phyloP scores from a whole-genome alignment of 1,140 invertebrate species.

The Rhopalosiphum maidis region DNA sequence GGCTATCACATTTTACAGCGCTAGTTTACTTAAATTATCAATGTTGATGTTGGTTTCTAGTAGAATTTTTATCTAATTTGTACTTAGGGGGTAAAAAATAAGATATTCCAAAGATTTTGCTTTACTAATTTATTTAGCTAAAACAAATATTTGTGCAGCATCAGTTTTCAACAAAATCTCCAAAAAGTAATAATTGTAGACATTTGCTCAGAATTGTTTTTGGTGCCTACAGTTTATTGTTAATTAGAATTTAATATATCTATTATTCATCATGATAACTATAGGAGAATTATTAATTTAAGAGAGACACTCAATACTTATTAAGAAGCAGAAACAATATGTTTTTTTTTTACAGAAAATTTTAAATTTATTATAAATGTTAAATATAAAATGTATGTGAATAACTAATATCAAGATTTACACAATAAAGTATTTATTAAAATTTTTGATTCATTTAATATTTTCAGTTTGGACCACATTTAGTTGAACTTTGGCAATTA shows the following conservation, averaged over 20 bases:
- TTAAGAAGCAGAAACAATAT: neutral
- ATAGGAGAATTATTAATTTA: neutral
- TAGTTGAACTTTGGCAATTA: conserved; percentile 89
- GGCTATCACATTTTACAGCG: neutral
- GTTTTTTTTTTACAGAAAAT: neutral
- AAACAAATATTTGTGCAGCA: no score
- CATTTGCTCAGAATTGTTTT: neutral
- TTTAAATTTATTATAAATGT: neutral
- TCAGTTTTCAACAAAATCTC: neutral
- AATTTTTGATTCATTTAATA: neutral
- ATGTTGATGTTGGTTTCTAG: neutral
- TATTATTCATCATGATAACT: neutral
- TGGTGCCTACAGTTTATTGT: neutral
- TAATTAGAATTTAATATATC: neutral
- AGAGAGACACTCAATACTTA: neutral
- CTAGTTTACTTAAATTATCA: neutral
- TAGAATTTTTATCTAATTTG: neutral
- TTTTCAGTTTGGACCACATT: conserved; percentile 82
- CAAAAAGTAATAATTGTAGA: neutral
- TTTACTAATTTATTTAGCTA: no score
- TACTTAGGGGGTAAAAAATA: no score
- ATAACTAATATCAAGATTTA: neutral
- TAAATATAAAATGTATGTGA: neutral
- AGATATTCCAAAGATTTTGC: no score
- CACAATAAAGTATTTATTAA: neutral